Percentiles rank a stretch among this genome's conserved stretches.
These are phyloP conservation scores for Zygogramma bicolorata DNA, from an alignment of 2,888 invertebrate genomes.

Conservation along the genomic window DNA sequence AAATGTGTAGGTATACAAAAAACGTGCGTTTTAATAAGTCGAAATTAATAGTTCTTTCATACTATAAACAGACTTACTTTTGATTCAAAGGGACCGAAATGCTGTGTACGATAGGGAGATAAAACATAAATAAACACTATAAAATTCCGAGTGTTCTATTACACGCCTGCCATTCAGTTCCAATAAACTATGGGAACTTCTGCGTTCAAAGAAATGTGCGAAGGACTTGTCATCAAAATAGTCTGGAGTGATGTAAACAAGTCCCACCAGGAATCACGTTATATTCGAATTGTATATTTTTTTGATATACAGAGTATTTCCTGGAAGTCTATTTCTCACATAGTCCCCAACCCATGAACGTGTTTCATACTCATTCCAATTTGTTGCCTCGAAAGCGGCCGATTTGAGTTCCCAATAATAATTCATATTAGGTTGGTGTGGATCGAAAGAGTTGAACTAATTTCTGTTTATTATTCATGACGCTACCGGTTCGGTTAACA, in stretches of 20 bases:
- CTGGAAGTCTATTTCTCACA: background rate
- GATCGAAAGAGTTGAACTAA: too few species aligned
- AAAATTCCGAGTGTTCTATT: conserved; percentile 42
- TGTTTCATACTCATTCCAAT: background rate
- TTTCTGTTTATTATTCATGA: too few species aligned
- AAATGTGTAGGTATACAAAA: background rate
- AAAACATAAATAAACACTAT: conserved; percentile 51
- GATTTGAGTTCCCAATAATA: background rate
- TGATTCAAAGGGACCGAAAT: conserved; percentile 36
- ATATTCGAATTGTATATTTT: background rate
- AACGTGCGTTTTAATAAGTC: background rate
- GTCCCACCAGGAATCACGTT: conserved; percentile 18
- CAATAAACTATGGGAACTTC: conserved; percentile 39
- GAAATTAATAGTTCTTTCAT: background rate
- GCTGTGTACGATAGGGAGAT: conserved; percentile 50
- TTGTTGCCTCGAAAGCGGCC: too few species aligned
- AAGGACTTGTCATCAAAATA: conserved; percentile 31
- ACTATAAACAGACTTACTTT: background rate
- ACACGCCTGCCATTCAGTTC: conserved; percentile 36
- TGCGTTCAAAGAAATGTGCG: conserved; percentile 33
- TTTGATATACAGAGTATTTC: background rate
- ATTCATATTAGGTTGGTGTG: too few species aligned
- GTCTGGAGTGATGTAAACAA: conserved; percentile 23
- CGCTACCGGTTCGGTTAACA: too few species aligned
- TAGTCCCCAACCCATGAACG: background rate